phyloP scores from a whole-genome alignment of 2,797 vertebrate genomes.

The Myiotriccus ornatus region DNA sequence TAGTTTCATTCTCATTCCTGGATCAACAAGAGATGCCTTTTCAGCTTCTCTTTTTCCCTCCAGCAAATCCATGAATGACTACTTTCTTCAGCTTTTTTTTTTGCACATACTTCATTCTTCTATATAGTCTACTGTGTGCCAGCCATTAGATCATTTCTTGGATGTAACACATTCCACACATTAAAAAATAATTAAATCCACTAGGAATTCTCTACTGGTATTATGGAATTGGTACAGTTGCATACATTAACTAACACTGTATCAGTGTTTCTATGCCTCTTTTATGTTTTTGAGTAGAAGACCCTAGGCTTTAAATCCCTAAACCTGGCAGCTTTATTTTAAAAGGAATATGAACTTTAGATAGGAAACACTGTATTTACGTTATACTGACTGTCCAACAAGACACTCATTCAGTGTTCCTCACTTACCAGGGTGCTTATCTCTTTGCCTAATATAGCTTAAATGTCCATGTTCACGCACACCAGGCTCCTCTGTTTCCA shows the following conservation, averaged over 20 bases:
- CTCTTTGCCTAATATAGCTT: constrained; percentile 16
- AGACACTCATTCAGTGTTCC: not conserved
- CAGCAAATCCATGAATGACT: not conserved
- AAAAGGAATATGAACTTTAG: not conserved
- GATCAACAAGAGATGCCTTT: not conserved
- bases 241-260: not conserved
- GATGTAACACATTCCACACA: not conserved
- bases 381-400: not conserved
- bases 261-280: not conserved
- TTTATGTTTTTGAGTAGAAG: not conserved
- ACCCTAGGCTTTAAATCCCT: not conserved
- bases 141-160: not conserved
- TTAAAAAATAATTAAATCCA: not conserved
- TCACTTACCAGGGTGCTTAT: not conserved
- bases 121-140: not conserved
- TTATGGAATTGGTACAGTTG: not conserved
- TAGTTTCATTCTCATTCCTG: not conserved
- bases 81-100: not conserved
- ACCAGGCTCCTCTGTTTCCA: not conserved
- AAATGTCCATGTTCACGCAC: not conserved
- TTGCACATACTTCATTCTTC: not conserved
- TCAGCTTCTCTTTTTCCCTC: not conserved
- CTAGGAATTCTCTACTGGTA: not conserved
- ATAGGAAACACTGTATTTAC: not conserved
- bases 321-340: not conserved